These are phyloP conservation scores for Diplolepis rosae DNA, from an alignment of 2,888 invertebrate genomes.

Conservation along the genomic window DNA sequence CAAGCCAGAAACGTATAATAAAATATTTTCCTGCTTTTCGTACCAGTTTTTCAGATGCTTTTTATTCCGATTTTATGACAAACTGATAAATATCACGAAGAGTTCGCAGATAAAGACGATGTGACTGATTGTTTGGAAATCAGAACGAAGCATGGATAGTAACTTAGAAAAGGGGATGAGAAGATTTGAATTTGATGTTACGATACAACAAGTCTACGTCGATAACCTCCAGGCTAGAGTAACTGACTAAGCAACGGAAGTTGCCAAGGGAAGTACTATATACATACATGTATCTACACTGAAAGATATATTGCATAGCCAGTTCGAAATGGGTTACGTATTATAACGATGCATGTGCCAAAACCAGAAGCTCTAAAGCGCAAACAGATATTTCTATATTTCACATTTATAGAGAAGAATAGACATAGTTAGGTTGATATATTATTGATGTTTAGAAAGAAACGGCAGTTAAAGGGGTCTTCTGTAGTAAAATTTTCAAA, in stretches of 20 bases:
- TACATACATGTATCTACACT: not conserved
- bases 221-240: conserved; percentile 58
- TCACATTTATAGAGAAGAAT: conserved; percentile 38
- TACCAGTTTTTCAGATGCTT: not conserved
- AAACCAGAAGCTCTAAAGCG: conserved; percentile 42
- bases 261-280: conserved; percentile 53
- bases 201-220: conserved; percentile 43
- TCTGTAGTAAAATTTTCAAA: too few species aligned
- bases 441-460: not conserved
- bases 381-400: conserved; percentile 35
- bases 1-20: not conserved
- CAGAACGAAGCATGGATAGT: not conserved
- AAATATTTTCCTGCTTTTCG: not conserved
- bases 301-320: conserved; percentile 55
- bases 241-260: conserved; percentile 57
- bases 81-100: not conserved
- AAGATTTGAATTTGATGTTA: conserved; percentile 41
- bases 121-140: not conserved
- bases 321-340: conserved; percentile 54
- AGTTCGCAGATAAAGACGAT: not conserved
- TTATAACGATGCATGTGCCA: conserved; percentile 47
- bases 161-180: not conserved
- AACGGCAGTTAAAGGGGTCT: too few species aligned
- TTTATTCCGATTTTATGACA: not conserved
- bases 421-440: too few species aligned